Evolutionary conservation across 2,888 invertebrate species (phyloP), one percentile per base, ranked within the genome.

Genomic region (Brachypterus glaber): DNA sequence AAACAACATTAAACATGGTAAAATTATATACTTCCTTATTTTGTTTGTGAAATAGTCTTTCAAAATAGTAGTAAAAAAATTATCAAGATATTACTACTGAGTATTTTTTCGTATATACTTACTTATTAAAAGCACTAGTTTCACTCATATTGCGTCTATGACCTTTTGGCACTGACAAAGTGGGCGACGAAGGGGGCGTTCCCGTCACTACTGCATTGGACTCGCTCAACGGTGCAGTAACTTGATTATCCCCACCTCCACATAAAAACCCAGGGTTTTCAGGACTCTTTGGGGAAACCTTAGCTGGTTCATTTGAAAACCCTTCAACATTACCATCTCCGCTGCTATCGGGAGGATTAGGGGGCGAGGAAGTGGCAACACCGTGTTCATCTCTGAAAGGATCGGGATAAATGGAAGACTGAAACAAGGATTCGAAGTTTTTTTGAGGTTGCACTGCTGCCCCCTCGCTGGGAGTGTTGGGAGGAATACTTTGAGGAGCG

Each of bases 101-200:
- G n/a, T n/a, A n/a, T n/a, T n/a, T n/a, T n/a, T n/a, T n/a, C n/a
- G 7, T 21, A 35, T 2, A 16, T 43, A 60, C 73, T 67, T 67
- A 83, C 83, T 82, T 83, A 60, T 81, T 82, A 56, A 84, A 84
- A 49, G 84, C 82, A 37, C 83, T 82, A 2, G 87, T 87, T 57
- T 88, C 88, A 58, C 86, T 86, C 64, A 84, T 83, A 61, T 87
- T 86, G 39, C 88, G 72, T 36, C 87, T 69, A 60, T 88, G 87
- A 4, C 77, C 75, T 46, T 68, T 71, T 2, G 68, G 59, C 30
- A 60, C 49, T n/a, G 52, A 46, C 29, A 60, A 44, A 2, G 63
- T 60, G 1, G 67, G 66, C 3, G 66, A 64, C 27, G 57, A 47
- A 2, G 64, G 60, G 4, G 66, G 64, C 16, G 64, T 60, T 29